Evolutionary conservation across 2,888 invertebrate species (phyloP).

Genomic region (Muschampia plurimacula): DNA sequence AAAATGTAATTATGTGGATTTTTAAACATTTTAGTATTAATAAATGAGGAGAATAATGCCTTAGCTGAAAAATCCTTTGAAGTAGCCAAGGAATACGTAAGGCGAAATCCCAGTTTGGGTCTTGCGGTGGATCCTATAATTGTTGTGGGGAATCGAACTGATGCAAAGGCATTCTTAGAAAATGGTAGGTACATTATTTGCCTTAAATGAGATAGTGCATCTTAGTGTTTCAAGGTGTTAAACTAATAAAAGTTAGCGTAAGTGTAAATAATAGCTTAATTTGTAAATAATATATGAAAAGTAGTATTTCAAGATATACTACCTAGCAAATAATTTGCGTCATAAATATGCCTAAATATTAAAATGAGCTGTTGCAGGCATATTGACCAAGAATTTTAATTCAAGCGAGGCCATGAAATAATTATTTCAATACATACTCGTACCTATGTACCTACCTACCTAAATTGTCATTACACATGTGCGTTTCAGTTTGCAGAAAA

Average conservation of each 20-base stretch:
- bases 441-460: background rate
- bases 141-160: constrained; percentile 89
- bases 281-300: background rate
- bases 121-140: constrained; percentile 87
- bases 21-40: constrained; percentile 84
- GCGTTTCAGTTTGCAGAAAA: constrained; percentile 88
- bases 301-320: background rate
- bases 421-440: constrained; percentile 2
- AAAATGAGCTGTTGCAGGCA: constrained; percentile 8
- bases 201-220: background rate
- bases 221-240: too few species aligned
- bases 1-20: background rate
- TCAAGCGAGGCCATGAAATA: constrained; percentile 13
- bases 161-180: constrained; percentile 89
- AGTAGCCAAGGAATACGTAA: constrained; percentile 89
- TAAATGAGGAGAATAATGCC: constrained; percentile 91
- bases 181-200: constrained; percentile 82
- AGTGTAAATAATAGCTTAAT: too few species aligned
- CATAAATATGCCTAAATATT: constrained; percentile 17
- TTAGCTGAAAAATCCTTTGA: constrained; percentile 90
- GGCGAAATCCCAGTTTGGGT: constrained; percentile 89
- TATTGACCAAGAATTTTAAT: constrained; percentile 14
- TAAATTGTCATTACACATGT: background rate
- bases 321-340: background rate
- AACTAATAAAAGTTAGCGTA: too few species aligned